Base-by-base conservation (phyloP, 2,113 vertebrate genomes). In the Leptocoma aspasia region DNA sequence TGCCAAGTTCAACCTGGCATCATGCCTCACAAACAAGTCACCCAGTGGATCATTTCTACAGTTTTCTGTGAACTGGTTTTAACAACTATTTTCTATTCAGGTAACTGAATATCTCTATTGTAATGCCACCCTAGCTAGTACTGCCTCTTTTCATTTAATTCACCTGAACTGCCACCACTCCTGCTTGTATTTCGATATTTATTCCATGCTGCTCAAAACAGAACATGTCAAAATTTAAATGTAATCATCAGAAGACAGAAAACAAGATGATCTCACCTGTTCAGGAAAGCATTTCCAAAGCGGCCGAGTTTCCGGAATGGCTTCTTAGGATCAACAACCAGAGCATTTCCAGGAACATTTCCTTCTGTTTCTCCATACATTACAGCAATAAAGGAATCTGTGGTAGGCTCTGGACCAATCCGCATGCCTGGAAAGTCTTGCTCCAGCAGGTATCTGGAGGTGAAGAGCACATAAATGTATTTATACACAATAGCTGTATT, bases 381-480 rank as follows among this genome's bases (percentile, higher is more conserved):
- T 88, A 99, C 99, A 22, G 99, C 99, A 60, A 99, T 99, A 96
- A 99, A 99, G 61, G 99, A 99, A 92, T 99, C 99, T 0, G 99
- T 99, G 68, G 99, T 99, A 47, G 99, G 99, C 93, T 99, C 99
- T 1, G 99, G 99, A 56, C 99, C 99, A 39, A 99, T 99, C 83
- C 99, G 97, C 99, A 99, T 99, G 49, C 99, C 99, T 14, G 99
- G 99, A 64, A 99, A 99, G 57, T 99, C 99, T 96, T 99, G 99
- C 79, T 99, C 99, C 6, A 99, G 89, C 72, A 99, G 97, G 86
- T 99, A 99, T 90, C 99, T 99, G 82, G 31, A 73, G 39, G 72
- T 49, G 15, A 15, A 53, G 28, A 87, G 81, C 7, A 71, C 27
- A 73, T 8, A 39, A 83, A 69, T 56, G 8, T 9, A 49, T 56